Base-by-base conservation (phyloP, 2,888 invertebrate species). In the Drosophila sordidapex region DNA sequence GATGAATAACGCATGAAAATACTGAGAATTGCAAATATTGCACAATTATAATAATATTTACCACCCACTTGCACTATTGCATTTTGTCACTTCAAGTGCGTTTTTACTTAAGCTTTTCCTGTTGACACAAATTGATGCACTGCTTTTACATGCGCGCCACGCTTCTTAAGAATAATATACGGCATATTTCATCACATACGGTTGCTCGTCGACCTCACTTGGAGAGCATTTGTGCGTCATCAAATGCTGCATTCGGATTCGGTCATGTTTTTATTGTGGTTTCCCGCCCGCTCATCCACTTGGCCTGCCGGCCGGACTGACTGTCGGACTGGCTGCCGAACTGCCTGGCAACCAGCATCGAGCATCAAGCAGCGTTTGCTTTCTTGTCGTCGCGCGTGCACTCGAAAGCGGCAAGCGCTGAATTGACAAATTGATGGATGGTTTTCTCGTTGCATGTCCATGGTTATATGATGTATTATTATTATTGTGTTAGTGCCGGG, bases 401-500 rank as follows among this genome's bases (percentile, higher is more conserved):
- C 87, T 84, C 48, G 75, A 75, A 78, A 62, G n/a, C 73, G 66
- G 62, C 83, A 75, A 81, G 75, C 86, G 82, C 82, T 84, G 81
- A 87, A 84, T 86, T 88, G 86, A 84, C 84, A 87, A 87, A 88
- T 87, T 87, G 86, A 88, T 87, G 84, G 87, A 87, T 87, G 84
- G 75, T 79, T 65, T 67, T 64, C 67, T 62, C 57, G 54, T 48
- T 76, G 67, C 62, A 69, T 73, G 76, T 59, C 65, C 73, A 66
- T 76, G 70, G 70, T 57, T 72, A 68, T 76, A 85, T 87, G 88
- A 82, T 88, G 86, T 82, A 85, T 85, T 85, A 86, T 86, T 77
- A 82, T 85, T 79, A 43, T 43, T 57, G 43, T 57, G 43, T 31
- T n/a, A 27, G 36, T 54, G 10, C 7, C 4, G 15, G 15, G 8